phyloP scores from a whole-genome alignment of 2,888 invertebrate genomes.

The Amphimallon solstitiale region DNA sequence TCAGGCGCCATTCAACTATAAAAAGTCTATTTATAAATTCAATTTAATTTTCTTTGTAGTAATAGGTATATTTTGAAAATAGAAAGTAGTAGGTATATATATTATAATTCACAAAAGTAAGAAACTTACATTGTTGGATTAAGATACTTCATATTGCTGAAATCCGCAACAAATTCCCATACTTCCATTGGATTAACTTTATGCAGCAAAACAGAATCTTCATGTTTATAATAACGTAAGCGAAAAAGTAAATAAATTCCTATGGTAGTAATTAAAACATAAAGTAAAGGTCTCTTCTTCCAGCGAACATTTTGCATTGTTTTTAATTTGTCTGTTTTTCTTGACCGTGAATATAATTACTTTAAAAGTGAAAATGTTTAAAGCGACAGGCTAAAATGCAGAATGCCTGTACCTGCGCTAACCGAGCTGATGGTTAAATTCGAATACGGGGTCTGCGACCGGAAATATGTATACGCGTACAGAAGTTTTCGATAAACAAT shows the following conservation, averaged over 20 bases:
- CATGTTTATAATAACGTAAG: slow-evolving; percentile 60
- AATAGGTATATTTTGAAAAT: too few species aligned
- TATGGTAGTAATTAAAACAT: slow-evolving; percentile 47
- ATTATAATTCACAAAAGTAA: slow-evolving; percentile 12
- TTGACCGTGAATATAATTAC: neutral
- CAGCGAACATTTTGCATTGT: slow-evolving; percentile 57
- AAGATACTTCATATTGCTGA: slow-evolving; percentile 75
- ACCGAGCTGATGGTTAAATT: too few species aligned
- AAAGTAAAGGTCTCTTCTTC: slow-evolving; percentile 53
- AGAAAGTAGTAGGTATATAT: neutral
- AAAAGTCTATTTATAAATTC: too few species aligned
- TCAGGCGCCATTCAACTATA: too few species aligned
- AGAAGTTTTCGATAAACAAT: slow-evolving; percentile 7
- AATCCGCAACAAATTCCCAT: slow-evolving; percentile 82
- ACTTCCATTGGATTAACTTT: slow-evolving; percentile 69
- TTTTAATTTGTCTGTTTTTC: neutral
- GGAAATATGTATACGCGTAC: neutral
- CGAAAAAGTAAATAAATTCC: slow-evolving; percentile 55
- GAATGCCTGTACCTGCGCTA: too few species aligned
- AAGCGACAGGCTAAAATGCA: too few species aligned
- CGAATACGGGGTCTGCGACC: slow-evolving; percentile 1
- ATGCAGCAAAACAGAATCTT: slow-evolving; percentile 65
- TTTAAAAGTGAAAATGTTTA: neutral
- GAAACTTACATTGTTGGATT: slow-evolving; percentile 78
- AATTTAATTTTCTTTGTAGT: too few species aligned